A percentile compares a stretch with the other conserved stretches of the same genome.
Conservation (phyloP, 1,140 invertebrate species). For the Centruroides sculpturatus region DNA sequence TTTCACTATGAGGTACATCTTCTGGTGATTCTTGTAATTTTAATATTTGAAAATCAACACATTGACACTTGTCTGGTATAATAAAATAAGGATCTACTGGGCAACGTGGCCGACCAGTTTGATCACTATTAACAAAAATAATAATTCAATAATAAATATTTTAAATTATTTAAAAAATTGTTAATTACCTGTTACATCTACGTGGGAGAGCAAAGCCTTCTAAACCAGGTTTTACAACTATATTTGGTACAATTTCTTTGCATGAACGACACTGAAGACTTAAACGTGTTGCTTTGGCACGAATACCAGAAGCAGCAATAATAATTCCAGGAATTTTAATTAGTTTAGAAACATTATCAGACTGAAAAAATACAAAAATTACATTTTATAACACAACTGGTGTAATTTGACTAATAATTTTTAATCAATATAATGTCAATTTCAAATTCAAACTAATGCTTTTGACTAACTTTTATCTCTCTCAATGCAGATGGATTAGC, state of each 20-base stretch:
- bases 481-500: slow-evolving; percentile 65
- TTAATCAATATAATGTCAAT: slow-evolving; percentile 5
- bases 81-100: slow-evolving; percentile 97
- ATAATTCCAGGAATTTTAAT: slow-evolving; percentile 95
- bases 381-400: no score
- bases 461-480: slow-evolving; percentile 58
- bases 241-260: slow-evolving; percentile 71
- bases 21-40: slow-evolving; percentile 96
- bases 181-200: slow-evolving; percentile 69
- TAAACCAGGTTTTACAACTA: slow-evolving; percentile 82
- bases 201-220: slow-evolving; percentile 94
- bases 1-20: slow-evolving; percentile 93
- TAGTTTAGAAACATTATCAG: slow-evolving; percentile 77
- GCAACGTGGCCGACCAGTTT: slow-evolving; percentile 71
- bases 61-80: slow-evolving; percentile 89
- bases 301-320: slow-evolving; percentile 81
- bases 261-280: slow-evolving; percentile 93
- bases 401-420: no score
- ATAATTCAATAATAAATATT: slow-evolving; percentile 25
- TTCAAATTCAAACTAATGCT: neutral
- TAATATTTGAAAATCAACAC: slow-evolving; percentile 75
- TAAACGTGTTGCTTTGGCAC: slow-evolving; percentile 87
- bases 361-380: slow-evolving; percentile 42
- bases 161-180: slow-evolving; percentile 17
- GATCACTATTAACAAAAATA: slow-evolving; percentile 40